A percentile compares a stretch with the other conserved stretches of the same genome.
phyloP scores from a whole-genome alignment of 1,140 invertebrate species.

The Drosophila cardini region DNA sequence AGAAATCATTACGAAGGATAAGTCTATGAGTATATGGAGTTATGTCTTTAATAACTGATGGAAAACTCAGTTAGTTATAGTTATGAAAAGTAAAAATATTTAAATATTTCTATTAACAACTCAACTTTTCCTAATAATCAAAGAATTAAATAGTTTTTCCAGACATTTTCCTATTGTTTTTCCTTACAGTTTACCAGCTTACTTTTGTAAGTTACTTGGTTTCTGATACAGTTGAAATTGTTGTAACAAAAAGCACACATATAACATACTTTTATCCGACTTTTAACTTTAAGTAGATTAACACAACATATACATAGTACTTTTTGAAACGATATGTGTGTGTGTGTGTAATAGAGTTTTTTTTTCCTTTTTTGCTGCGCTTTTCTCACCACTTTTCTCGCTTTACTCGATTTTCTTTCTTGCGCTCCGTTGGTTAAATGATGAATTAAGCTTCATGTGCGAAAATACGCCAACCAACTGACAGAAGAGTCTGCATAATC shows the following conservation, averaged over 20 bases:
- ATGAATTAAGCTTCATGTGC: conserved; percentile 73
- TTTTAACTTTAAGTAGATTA: conserved; percentile 14
- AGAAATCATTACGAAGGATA: too few species aligned
- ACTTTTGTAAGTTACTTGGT: not conserved
- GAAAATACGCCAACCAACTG: conserved; percentile 69
- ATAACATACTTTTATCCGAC: not conserved
- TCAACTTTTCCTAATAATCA: not conserved
- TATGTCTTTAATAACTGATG: too few species aligned
- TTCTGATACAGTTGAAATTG: not conserved
- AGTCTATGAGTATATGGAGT: too few species aligned
- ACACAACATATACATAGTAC: not conserved
- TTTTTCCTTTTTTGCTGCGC: not conserved
- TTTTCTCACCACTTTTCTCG: not conserved
- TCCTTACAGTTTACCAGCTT: not conserved
- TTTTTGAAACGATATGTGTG: not conserved
- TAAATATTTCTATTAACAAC: too few species aligned
- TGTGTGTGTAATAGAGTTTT: conserved; percentile 8
- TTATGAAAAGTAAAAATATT: too few species aligned
- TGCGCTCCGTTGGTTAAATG: conserved; percentile 55
- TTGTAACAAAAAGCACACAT: not conserved
- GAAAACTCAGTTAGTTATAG: too few species aligned
- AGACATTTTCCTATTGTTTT: not conserved
- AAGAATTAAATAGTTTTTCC: not conserved
- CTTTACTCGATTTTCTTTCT: conserved; percentile 6
- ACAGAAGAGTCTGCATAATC: conserved; percentile 83